These are phyloP conservation scores for Sebastes itinus DNA, from an alignment of 2,797 vertebrate genomes.

Conservation along the genomic window DNA sequence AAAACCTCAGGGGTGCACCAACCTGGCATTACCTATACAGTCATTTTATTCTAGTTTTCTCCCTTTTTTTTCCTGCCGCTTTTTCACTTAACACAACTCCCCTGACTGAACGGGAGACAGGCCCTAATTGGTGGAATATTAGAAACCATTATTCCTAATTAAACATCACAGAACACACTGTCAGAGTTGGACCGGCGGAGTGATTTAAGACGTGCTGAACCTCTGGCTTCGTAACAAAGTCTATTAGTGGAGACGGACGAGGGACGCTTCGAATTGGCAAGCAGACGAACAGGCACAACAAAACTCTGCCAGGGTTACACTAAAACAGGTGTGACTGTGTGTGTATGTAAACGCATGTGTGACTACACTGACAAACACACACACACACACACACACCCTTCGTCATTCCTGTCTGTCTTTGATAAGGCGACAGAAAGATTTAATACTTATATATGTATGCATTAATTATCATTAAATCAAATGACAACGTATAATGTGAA, in stretches of 20 bases:
- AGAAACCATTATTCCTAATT: constrained; percentile 86
- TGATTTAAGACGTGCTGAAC: constrained; percentile 79
- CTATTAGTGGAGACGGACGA: constrained; percentile 74
- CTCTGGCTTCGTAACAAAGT: constrained; percentile 80
- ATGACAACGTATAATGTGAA: not conserved
- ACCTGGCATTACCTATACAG: constrained; percentile 66
- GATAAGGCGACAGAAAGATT: not conserved
- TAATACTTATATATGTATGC: not conserved
- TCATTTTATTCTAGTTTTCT: constrained; percentile 41
- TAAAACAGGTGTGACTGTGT: constrained; percentile 58
- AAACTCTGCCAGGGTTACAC: constrained; percentile 70
- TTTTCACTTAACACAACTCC: constrained; percentile 59
- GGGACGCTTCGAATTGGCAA: constrained; percentile 74
- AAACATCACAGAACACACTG: constrained; percentile 82
- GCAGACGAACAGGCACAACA: constrained; percentile 48
- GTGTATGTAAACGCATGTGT: not conserved
- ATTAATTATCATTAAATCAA: not conserved
- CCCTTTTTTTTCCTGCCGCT: constrained; percentile 9
- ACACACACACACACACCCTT: not conserved
- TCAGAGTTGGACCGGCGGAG: constrained; percentile 74
- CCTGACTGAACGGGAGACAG: constrained; percentile 57
- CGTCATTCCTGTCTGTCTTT: not conserved
- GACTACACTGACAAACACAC: not conserved
- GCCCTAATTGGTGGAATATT: constrained; percentile 79
- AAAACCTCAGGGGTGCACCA: constrained; percentile 41